A percentile compares a stretch with the other conserved stretches of the same genome.
These are phyloP conservation scores for Lasiommata megera DNA, from an alignment of 2,888 invertebrate species.

Conservation along the genomic window DNA sequence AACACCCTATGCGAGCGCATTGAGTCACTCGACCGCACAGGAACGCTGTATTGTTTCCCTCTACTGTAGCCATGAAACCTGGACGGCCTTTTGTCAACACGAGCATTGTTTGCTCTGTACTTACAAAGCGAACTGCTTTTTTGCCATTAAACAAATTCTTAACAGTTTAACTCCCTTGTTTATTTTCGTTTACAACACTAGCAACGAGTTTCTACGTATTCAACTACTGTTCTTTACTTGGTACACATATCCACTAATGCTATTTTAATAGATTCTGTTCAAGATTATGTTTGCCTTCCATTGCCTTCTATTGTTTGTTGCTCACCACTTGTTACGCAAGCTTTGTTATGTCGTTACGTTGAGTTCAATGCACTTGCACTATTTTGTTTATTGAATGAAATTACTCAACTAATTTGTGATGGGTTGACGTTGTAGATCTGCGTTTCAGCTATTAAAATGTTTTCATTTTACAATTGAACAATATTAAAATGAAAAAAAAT, in stretches of 20 bases:
- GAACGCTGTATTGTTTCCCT: constrained; percentile 63
- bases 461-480: no score
- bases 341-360: background rate
- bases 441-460: no score
- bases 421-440: no score
- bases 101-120: constrained; percentile 65
- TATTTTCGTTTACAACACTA: constrained; percentile 4
- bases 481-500: no score
- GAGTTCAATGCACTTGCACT: constrained; percentile 4
- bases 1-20: constrained; percentile 56
- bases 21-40: constrained; percentile 69
- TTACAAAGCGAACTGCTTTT: constrained; percentile 45
- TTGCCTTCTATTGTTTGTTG: background rate
- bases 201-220: constrained; percentile 1
- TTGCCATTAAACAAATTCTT: constrained; percentile 41
- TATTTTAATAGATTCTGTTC: constrained; percentile 1
- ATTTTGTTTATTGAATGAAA: background rate
- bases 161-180: constrained; percentile 40
- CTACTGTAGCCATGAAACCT: constrained; percentile 57
- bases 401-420: no score
- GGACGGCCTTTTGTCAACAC: constrained; percentile 66
- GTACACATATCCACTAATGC: background rate
- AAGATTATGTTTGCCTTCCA: background rate
- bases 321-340: background rate
- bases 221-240: background rate